These are phyloP conservation scores for Daubentonia madagascariensis DNA, from an alignment of 2,113 vertebrate species.

Conservation along the genomic window DNA sequence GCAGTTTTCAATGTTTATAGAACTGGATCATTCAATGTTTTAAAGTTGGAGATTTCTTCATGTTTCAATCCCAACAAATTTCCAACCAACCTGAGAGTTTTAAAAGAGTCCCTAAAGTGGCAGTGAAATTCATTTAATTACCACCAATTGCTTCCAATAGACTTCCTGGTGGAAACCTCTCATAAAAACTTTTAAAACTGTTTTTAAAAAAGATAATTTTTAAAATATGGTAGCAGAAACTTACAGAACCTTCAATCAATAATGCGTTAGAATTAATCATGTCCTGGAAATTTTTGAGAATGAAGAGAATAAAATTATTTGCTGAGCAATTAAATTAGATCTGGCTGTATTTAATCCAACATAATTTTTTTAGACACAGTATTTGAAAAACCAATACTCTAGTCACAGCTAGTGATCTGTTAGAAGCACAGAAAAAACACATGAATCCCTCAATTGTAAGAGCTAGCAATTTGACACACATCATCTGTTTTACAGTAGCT, in stretches of 20 bases:
- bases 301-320: constrained; percentile 9
- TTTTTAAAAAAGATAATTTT: neutral
- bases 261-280: neutral
- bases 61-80: constrained; percentile 24
- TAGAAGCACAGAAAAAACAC: neutral
- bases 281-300: neutral
- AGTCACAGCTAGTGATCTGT: neutral
- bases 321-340: neutral
- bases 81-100: neutral
- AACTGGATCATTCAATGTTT: neutral
- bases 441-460: neutral
- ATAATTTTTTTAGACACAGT: neutral
- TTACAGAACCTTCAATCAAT: neutral
- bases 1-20: neutral
- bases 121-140: neutral
- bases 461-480: neutral
- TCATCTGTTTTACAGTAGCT: neutral
- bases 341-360: neutral
- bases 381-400: neutral
- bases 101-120: neutral
- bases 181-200: neutral
- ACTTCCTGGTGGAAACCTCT: neutral
- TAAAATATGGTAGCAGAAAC: neutral
- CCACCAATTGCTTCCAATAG: neutral
- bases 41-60: constrained; percentile 7